Evolutionary conservation across 2,888 invertebrate genomes (phyloP), one percentile per base, ranked within the genome.

Genomic region (Timandra comae): DNA sequence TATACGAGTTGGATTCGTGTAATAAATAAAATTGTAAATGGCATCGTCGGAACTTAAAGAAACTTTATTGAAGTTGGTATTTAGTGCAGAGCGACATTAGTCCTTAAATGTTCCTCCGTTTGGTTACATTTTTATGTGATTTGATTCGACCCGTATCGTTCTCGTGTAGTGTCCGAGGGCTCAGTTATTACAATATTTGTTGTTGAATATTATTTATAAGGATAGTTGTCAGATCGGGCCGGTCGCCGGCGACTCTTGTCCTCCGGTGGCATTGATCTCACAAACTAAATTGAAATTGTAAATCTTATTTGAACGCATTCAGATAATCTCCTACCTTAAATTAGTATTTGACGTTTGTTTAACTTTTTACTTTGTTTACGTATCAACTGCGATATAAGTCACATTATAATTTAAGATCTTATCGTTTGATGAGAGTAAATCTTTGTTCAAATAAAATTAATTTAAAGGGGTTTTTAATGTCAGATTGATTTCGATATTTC

Each of bases 121-220:
- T 66, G 56, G 58, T 52, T 48, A 52, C 56, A 69, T 49, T 72
- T 72, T 74, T 50, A 61, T 53, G 56, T 67, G 63, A 41, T 52
- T 50, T 46, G 43, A 39, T 43, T 51, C 33, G 33, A 40, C 23
- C 38, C 32, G 45, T 46, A 56, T 59, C 45, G 52, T 57, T 59
- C 49, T 46, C 51, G 38, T 52, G 52, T 46, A 43, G 43, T 42
- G 43, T 27, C 56, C 47, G 46, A 56, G 54, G 59, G 63, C 53
- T 58, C 43, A 49, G 68, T 76, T 80, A 79, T 79, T 80, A 80
- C 76, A 79, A 81, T 80, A 81, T 81, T 81, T 80, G 81, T 78
- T 78, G 74, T 77, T 70, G 65, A 59, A 66, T 43, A 59, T 77
- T 74, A 78, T 79, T 81, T 80, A 81, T 80, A 71, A 72, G 69